Percentiles rank a stretch among this genome's conserved stretches.
phyloP scores from a whole-genome alignment of 2,113 vertebrate species.

The Pterocles burchelli region DNA sequence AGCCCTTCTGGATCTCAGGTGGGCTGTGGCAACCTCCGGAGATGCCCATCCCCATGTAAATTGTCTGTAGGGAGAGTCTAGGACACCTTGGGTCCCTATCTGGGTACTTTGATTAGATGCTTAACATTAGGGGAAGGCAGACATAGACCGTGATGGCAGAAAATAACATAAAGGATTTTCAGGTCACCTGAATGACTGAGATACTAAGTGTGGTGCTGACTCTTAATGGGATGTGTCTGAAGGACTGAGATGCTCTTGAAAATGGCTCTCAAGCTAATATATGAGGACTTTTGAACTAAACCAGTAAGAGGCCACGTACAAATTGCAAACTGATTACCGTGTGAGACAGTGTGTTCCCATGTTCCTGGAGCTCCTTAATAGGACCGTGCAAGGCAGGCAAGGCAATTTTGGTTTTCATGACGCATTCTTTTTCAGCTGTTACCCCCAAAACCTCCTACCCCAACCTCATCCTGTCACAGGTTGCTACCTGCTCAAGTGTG shows the following conservation, averaged over 20 bases:
- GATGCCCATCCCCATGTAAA: fast-evolving
- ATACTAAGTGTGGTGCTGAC: not conserved
- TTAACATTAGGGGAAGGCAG: not conserved
- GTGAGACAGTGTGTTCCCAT: fast-evolving
- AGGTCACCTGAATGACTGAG: not conserved
- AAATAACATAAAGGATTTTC: not conserved
- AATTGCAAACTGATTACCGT: not conserved
- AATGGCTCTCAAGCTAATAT: not conserved
- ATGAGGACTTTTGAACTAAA: not conserved
- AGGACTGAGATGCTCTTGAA: not conserved
- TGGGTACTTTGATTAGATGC: not conserved
- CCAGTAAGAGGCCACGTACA: fast-evolving
- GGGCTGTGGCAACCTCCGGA: not conserved
- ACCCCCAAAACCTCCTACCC: not conserved
- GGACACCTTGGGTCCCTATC: fast-evolving
- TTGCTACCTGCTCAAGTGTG: not conserved
- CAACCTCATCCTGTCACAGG: not conserved
- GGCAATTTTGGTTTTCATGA: not conserved
- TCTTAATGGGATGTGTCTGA: not conserved
- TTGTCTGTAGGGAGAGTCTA: not conserved
- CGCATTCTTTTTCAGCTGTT: not conserved
- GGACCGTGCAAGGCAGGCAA: not conserved
- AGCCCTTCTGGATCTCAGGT: not conserved
- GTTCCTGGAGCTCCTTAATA: not conserved
- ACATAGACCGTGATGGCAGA: fast-evolving